phyloP scores from a whole-genome alignment of 2,797 vertebrate species.

The Pterois miles region DNA sequence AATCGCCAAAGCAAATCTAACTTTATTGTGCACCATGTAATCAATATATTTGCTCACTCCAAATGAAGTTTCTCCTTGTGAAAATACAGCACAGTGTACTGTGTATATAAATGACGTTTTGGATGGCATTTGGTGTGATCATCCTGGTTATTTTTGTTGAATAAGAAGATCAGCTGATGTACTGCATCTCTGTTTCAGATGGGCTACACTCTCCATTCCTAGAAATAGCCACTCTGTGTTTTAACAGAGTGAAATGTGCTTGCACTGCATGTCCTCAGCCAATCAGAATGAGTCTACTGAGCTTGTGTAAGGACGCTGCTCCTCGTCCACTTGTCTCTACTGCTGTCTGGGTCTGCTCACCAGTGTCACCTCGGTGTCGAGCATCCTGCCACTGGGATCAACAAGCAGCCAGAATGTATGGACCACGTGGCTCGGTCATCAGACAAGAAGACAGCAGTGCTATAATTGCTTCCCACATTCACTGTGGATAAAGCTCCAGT shows the following conservation, averaged over 20 bases:
- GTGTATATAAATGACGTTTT: not conserved
- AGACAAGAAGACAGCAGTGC: conserved; percentile 13
- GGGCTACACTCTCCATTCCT: not conserved
- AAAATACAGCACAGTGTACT: not conserved
- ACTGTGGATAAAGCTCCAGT: not conserved
- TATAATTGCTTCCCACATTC: not conserved
- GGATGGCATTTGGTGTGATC: not conserved
- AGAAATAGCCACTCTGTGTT: conserved; percentile 2
- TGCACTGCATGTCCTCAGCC: not conserved
- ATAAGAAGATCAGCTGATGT: not conserved
- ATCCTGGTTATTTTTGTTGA: not conserved
- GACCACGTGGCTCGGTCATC: not conserved
- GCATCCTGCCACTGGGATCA: not conserved
- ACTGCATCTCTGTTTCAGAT: not conserved
- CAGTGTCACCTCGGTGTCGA: not conserved
- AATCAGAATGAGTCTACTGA: not conserved
- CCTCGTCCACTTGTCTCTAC: not conserved
- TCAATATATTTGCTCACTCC: too few relatives aligned
- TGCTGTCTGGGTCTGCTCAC: not conserved
- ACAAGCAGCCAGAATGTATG: not conserved
- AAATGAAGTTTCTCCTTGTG: not conserved
- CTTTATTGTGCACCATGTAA: too few relatives aligned
- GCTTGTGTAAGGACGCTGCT: not conserved
- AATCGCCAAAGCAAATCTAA: too few relatives aligned
- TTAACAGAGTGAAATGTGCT: not conserved